Conservation (phyloP, 2,797 vertebrate species). For the Pipistrellus pipistrellus region DNA sequence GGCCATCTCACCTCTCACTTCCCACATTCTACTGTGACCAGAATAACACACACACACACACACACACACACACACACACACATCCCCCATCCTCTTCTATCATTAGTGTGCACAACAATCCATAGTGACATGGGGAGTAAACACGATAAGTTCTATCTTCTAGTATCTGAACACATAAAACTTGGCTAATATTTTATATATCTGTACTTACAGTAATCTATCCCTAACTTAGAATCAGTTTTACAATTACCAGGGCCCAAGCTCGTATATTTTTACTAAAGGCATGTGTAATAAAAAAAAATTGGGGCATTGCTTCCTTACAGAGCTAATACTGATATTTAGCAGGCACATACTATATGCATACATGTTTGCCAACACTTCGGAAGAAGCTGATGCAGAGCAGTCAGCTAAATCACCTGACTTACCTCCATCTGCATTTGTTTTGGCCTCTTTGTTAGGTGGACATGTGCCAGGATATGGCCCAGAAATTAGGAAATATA, state of each 20-base stretch:
- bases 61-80: no score
- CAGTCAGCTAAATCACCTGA: conserved; percentile 40
- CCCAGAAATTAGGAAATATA: conserved; percentile 70
- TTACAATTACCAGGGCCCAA: not conserved
- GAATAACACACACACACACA: not conserved
- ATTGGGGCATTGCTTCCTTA: not conserved
- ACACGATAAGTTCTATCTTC: not conserved
- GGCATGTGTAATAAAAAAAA: not conserved
- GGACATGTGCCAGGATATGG: conserved; percentile 64
- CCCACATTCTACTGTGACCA: not conserved
- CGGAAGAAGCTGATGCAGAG: conserved; percentile 54
- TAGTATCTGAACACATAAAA: not conserved
- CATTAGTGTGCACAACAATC: not conserved
- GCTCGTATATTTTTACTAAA: not conserved
- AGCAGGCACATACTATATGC: not conserved
- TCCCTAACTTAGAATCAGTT: not conserved
- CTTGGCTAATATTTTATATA: conserved; percentile 34
- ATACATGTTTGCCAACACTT: not conserved
- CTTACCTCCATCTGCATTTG: conserved; percentile 64
- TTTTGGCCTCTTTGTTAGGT: conserved; percentile 74
- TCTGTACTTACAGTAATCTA: not conserved
- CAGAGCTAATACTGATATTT: not conserved
- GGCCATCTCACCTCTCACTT: not conserved
- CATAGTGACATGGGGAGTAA: not conserved
- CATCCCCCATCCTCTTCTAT: not conserved